Evolutionary conservation across 1,140 invertebrate species (phyloP).

Genomic region (Melanaphis sacchari): DNA sequence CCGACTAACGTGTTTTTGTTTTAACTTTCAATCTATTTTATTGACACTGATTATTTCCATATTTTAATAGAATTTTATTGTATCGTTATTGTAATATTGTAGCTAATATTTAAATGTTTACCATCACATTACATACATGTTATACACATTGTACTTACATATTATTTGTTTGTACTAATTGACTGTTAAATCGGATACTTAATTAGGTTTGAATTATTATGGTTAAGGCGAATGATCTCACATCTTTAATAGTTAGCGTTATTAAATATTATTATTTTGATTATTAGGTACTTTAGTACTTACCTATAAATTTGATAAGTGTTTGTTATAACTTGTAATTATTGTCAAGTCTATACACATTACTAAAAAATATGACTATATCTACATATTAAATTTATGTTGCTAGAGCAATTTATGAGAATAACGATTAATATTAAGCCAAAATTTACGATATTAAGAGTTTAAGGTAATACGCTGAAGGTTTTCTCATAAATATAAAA

Average conservation of each 20-base stretch:
- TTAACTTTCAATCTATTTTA: neutral
- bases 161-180: neutral
- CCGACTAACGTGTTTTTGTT: neutral
- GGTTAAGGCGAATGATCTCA: neutral
- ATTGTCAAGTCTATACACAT: neutral
- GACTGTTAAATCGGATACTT: neutral
- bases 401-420: neutral
- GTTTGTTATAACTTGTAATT: neutral
- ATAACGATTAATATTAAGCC: too few species aligned
- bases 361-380: neutral
- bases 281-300: neutral
- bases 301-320: neutral
- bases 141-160: neutral
- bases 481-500: too few species aligned
- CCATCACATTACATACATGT: neutral
- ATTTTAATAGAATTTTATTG: neutral
- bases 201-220: neutral
- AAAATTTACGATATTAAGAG: too few species aligned
- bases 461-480: too few species aligned
- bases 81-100: neutral
- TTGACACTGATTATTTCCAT: neutral
- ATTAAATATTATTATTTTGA: neutral
- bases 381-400: neutral
- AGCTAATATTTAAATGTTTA: neutral
- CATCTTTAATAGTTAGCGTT: neutral